phyloP scores from a whole-genome alignment of 2,113 vertebrate species.

The Pristiophorus japonicus region DNA sequence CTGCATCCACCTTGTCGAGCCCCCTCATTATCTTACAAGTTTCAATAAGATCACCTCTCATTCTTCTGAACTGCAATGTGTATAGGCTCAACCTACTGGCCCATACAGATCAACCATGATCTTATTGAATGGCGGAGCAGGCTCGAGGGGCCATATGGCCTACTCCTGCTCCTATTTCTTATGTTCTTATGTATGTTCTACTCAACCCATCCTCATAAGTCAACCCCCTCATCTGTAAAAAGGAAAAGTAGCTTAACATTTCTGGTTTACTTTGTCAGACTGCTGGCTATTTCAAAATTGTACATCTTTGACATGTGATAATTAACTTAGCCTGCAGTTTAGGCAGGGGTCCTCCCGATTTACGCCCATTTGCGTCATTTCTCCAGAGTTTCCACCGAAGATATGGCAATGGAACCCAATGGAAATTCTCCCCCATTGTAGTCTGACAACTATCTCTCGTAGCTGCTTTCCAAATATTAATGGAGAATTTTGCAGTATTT shows the following conservation, averaged over 20 bases:
- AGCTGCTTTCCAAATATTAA: background rate
- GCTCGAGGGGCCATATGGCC: too few species aligned
- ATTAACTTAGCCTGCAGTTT: background rate
- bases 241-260: background rate
- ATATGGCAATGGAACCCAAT: background rate
- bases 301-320: background rate
- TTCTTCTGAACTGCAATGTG: too few species aligned
- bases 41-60: too few species aligned
- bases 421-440: background rate
- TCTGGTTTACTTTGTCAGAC: background rate
- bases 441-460: background rate
- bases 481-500: background rate
- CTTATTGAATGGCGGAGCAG: too few species aligned
- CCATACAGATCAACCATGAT: too few species aligned
- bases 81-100: too few species aligned
- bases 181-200: too few species aligned
- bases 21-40: too few species aligned
- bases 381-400: background rate
- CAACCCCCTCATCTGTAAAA: too few species aligned
- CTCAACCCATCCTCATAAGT: too few species aligned
- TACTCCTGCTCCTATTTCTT: too few species aligned
- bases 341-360: background rate
- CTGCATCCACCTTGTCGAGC: too few species aligned
- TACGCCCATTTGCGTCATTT: background rate
- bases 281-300: background rate